Evolutionary conservation across 1,140 invertebrate species (phyloP), one percentile per base, ranked within the genome.

Genomic region (Trypoxylus dichotomus): DNA sequence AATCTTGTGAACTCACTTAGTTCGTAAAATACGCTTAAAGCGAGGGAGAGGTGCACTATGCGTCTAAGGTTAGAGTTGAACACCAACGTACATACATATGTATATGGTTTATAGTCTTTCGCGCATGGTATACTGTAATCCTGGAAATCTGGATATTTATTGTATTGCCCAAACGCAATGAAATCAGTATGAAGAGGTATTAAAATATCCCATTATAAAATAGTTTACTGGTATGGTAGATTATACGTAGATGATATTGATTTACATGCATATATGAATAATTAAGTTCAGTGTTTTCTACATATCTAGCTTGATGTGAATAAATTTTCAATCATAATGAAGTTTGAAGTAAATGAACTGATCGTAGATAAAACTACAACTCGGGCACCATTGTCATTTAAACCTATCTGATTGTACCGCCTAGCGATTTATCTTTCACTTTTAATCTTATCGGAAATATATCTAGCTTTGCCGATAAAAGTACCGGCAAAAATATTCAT

Each of bases 371-470:
- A 71, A 77, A 71, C 42, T 41, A 13, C 58, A 71, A 58, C 54
- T 75, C 74, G 73, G 32, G 19, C 47, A 73, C 47, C 76, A 79
- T 79, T 77, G 76, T 79, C 74, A 76, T 75, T 58, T 43, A 54
- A 27, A 27, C 74, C 77, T 79, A 79, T 79, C 78, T 77, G 78
- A 79, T 79, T 60, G 74, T 63, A 37, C 76, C 74, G 78, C 63
- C 76, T 32, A 60, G 73, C 37, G 19, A 76, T 42, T 77, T 79
- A 79, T 79, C 78, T 77, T 41, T 58, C 47, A 77, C 76, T 77
- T 58, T 54, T 77, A 77, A 77, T 77, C 76, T 77, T 77, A 77
- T 77, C 76, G 24, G 24, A 19, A 68, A 27, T 68, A 21, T 68
- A 68, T 68, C 60, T 25, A 19, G 60, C 24, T 68, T 27, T 68